Evolutionary conservation across 1,140 invertebrate species (phyloP).

Genomic region (Liolophura sinensis): DNA sequence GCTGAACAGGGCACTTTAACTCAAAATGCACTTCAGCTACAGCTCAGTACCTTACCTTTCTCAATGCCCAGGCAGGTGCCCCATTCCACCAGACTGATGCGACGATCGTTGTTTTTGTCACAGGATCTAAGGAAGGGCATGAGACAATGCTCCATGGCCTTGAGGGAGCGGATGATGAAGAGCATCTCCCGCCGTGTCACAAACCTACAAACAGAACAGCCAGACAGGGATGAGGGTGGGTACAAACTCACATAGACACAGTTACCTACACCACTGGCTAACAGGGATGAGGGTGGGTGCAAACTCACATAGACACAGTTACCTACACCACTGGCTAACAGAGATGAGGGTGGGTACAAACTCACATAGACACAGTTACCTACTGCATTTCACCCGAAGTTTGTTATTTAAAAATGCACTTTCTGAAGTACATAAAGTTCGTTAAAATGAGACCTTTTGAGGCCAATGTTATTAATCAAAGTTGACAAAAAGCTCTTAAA

Average conservation of each 20-base stretch:
- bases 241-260: not conserved
- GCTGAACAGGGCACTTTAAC: too few species aligned
- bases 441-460: too few species aligned
- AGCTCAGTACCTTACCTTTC: slow-evolving; percentile 21
- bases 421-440: too few species aligned
- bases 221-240: not conserved
- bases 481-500: too few species aligned
- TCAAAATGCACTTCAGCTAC: too few species aligned
- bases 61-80: slow-evolving; percentile 31
- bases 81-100: slow-evolving; percentile 41
- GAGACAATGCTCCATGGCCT: slow-evolving; percentile 46
- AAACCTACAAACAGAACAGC: slow-evolving; percentile 20
- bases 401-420: too few species aligned
- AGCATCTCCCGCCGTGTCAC: slow-evolving; percentile 39
- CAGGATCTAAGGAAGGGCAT: slow-evolving; percentile 45
- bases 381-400: too few species aligned
- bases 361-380: not conserved
- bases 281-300: not conserved
- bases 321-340: too few species aligned
- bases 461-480: too few species aligned
- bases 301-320: not conserved
- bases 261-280: too few species aligned
- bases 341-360: not conserved
- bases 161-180: slow-evolving; percentile 37
- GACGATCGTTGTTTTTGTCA: slow-evolving; percentile 35